These are phyloP conservation scores for Scartelaos histophorus DNA, from an alignment of 2,113 vertebrate genomes.

Conservation along the genomic window DNA sequence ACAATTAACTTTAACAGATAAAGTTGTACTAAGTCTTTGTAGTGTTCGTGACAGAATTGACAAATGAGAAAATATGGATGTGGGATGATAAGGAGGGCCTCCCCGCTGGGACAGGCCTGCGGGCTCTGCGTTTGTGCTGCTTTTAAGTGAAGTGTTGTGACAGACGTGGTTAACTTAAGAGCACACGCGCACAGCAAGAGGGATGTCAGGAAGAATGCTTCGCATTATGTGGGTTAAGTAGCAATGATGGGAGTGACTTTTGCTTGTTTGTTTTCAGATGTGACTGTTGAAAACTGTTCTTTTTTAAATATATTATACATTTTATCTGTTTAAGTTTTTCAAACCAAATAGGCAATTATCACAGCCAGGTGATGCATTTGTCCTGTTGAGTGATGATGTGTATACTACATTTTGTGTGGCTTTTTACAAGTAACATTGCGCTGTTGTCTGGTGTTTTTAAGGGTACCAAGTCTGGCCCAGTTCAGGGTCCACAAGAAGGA, in stretches of 20 bases:
- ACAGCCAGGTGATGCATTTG: not conserved
- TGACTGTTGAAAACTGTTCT: not conserved
- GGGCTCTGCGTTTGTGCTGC: slow-evolving; percentile 18
- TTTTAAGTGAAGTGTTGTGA: slow-evolving; percentile 57
- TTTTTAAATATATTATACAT: not conserved
- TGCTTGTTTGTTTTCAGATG: slow-evolving; percentile 16
- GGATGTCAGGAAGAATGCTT: slow-evolving; percentile 29
- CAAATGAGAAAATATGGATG: slow-evolving; percentile 33
- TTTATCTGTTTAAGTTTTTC: not conserved
- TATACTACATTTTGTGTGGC: not conserved
- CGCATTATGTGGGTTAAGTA: slow-evolving; percentile 44
- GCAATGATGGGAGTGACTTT: slow-evolving; percentile 27
- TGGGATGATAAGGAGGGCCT: slow-evolving; percentile 25
- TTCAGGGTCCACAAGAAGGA: slow-evolving; percentile 50
- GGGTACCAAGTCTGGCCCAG: slow-evolving; percentile 63
- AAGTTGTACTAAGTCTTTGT: slow-evolving; percentile 14
- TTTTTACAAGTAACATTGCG: too few relatives aligned
- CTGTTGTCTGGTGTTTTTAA: slow-evolving; percentile 33
- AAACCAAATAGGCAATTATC: not conserved
- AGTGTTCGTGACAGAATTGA: slow-evolving; percentile 40
- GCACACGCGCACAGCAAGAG: slow-evolving; percentile 34
- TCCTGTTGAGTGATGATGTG: not conserved
- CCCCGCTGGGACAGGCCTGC: slow-evolving; percentile 42
- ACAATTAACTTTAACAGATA: not conserved
- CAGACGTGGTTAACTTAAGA: slow-evolving; percentile 55